Base-by-base conservation (phyloP, 2,113 vertebrate species). In the Poecile atricapillus region DNA sequence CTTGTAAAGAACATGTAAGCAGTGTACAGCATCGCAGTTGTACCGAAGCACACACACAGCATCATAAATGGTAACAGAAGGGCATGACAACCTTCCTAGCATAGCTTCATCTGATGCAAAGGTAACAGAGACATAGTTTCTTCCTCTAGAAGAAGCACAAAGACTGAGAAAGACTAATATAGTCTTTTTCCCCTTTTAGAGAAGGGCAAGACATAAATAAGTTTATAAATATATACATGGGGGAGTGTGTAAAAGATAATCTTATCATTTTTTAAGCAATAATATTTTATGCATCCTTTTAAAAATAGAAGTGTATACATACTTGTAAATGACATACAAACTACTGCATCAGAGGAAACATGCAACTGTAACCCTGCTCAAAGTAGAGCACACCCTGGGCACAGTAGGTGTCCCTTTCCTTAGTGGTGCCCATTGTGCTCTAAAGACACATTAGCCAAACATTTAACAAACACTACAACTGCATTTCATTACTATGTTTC, bases 11-110 rank as follows among this genome's bases (percentile, higher is more conserved):
- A 70, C 0, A 3, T 2, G 6, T 30, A 39, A 67, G 64, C 31
- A 87, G 64, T 15, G 31, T 8, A 43, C 0, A 50, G 69, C 49
- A 55, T 13, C 25, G 64, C 0, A 0, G 23, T 7, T 67, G 39
- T 53, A 58, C 12, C 63, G 14, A 28, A 63, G 8, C 15, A 55
- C 13, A 47, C 21, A 50, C 12, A 35, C 23, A 35, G 27, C 46
- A 74, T 23, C 44, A 25, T 3, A 39, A 68, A 33, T 7, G 1
- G 2, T 18, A 81, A 52, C 0, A 65, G 41, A 87, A 73, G 28
- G 31, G 28, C 43, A 60, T 2, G 2, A 62, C 8, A 71, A 52
- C 5, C 31, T 21, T 59, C 56, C 52, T 27, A 39, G 56, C 21
- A 33, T 1, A 83, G 47, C 44, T 68, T 44, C 23, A 63, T 31